phyloP scores from a whole-genome alignment of 2,113 vertebrate genomes.

The Datnioides undecimradiatus region DNA sequence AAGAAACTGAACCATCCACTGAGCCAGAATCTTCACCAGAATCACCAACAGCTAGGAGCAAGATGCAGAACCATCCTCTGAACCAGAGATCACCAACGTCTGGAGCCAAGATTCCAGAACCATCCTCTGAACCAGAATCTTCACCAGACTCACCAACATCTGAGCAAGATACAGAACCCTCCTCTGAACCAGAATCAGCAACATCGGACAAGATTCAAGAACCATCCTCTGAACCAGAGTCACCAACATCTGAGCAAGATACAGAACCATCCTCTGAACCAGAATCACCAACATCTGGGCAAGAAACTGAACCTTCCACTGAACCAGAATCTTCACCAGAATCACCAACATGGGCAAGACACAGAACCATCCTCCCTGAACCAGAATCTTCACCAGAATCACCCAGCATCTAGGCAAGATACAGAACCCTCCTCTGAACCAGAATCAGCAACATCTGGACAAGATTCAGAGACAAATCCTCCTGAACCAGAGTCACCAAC shows the following conservation, averaged over 20 bases:
- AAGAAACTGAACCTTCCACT: too few species aligned
- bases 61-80: neutral
- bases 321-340: neutral
- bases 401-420: too few species aligned
- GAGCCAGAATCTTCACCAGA: neutral
- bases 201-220: neutral
- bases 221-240: neutral
- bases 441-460: neutral
- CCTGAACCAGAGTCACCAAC: neutral
- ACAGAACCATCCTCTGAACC: neutral
- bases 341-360: neutral
- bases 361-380: too few species aligned
- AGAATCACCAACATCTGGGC: neutral
- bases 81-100: neutral
- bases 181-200: neutral
- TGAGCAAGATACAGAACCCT: neutral
- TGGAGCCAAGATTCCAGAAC: too few species aligned
- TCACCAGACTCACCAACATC: too few species aligned
- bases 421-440: neutral
- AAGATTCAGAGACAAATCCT: neutral
- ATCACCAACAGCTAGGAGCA: neutral
- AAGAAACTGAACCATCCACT: neutral
- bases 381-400: slow-evolving; percentile 1
- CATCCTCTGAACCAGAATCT: neutral
- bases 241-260: neutral